Conservation (phyloP, 1,140 invertebrate genomes). For the Neuroterus valhalla region DNA sequence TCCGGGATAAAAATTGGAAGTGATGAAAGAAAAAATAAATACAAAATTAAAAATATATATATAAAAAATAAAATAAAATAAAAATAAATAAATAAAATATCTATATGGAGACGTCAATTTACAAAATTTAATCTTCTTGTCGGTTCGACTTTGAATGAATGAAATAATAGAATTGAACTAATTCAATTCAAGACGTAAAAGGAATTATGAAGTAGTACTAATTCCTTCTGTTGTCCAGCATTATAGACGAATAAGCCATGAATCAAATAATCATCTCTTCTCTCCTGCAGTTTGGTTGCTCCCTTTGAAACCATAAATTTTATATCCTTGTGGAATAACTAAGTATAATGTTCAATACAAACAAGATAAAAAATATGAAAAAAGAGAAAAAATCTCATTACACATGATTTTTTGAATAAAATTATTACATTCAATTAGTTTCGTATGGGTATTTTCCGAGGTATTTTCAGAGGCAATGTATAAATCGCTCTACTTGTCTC, state of each 20-base stretch:
- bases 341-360: too few species aligned
- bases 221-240: not conserved
- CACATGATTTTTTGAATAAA: too few species aligned
- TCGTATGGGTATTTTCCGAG: too few species aligned
- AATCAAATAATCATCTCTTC: not conserved
- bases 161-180: not conserved
- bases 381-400: too few species aligned
- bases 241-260: not conserved
- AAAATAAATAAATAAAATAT: too few species aligned
- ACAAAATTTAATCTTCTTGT: not conserved
- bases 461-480: too few species aligned
- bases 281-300: not conserved
- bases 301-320: not conserved
- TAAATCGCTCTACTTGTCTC: too few species aligned
- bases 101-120: too few species aligned
- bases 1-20: too few species aligned
- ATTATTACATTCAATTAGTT: too few species aligned
- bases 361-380: too few species aligned
- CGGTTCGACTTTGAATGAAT: not conserved
- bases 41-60: not conserved
- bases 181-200: not conserved
- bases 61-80: not conserved
- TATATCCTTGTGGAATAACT: too few species aligned
- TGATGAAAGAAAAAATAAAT: not conserved
- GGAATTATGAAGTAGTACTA: not conserved